Evolutionary conservation across 2,797 vertebrate genomes (phyloP), one percentile per base, ranked within the genome.

Genomic region (Pangasius larnaudii): DNA sequence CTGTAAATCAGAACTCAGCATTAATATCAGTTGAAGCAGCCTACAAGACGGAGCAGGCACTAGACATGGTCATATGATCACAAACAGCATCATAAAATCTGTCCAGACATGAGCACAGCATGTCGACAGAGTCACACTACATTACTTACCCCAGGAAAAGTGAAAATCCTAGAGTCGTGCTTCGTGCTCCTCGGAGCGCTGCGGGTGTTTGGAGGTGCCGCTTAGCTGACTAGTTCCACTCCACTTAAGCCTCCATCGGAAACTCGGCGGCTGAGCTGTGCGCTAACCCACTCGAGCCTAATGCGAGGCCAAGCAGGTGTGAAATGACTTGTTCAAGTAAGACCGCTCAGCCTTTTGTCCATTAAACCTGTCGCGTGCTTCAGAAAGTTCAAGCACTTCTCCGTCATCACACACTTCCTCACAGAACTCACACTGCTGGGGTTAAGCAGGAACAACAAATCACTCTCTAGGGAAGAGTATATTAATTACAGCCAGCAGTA

Each of bases 261-360:
- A 91, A 86, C 80, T 84, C 84, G 74, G 27, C 85, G 89, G 85
- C 84, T 77, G 75, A 79, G 85, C 77, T 88, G 71, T 51, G 46
- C 59, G 33, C 81, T 89, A 87, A 91, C 88, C 89, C 86, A 85
- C 88, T 89, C 87, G 86, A 88, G 91, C 89, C 88, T 90, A 90
- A 90, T 88, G 89, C 87, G 80, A 77, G 86, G 89, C 85, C 75
- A 78, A 90, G 88, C 89, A 69, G 91, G 71, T 56, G 78, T 88
- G 88, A 91, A 91, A 90, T 88, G 83, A 89, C 85, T 89, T 87
- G 77, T 89, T 90, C 85, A 77, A 90, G 89, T 87, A 90, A 90
- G 89, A 90, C 74, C 69, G 63, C 78, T 84, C 71, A 88, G 85
- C 63, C 61, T 86, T 84, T 87, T 87, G 82, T 90, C 87, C 82